Evolutionary conservation across 2,888 invertebrate genomes (phyloP).

Genomic region (Eristalis arbustorum): DNA sequence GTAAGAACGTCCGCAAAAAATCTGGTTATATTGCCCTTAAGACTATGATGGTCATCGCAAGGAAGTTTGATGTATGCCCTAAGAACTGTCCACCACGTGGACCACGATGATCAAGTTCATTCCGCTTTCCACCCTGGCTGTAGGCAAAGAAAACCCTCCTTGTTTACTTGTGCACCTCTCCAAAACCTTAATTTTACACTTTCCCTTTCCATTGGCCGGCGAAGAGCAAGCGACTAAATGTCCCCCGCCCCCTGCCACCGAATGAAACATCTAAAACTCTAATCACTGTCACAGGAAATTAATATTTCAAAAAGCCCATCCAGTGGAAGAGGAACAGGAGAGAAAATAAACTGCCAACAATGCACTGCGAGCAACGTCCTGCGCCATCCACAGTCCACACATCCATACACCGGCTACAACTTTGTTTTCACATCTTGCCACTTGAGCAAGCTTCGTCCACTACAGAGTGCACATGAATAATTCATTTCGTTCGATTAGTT

Average conservation of each 20-base stretch:
- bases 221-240: background rate
- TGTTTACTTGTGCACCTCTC: too few relatives aligned
- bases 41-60: too few relatives aligned
- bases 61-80: too few relatives aligned
- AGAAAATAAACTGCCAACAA: slow-evolving; percentile 9
- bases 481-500: slow-evolving; percentile 71
- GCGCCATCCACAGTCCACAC: background rate
- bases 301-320: slow-evolving; percentile 54
- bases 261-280: slow-evolving; percentile 1
- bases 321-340: background rate
- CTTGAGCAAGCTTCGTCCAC: slow-evolving; percentile 56
- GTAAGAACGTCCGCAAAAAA: too few relatives aligned
- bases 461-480: slow-evolving; percentile 69
- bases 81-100: too few relatives aligned
- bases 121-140: too few relatives aligned
- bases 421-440: slow-evolving; percentile 62
- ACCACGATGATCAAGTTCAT: too few relatives aligned
- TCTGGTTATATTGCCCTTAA: too few relatives aligned
- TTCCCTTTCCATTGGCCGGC: background rate
- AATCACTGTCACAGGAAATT: slow-evolving; percentile 68
- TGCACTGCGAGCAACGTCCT: slow-evolving; percentile 10
- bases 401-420: background rate
- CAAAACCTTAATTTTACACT: too few relatives aligned
- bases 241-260: too few relatives aligned
- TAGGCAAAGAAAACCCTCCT: too few relatives aligned